Evolutionary conservation across 2,797 vertebrate species (phyloP), one percentile per base, ranked within the genome.

Genomic region (Spinus olivaceus): DNA sequence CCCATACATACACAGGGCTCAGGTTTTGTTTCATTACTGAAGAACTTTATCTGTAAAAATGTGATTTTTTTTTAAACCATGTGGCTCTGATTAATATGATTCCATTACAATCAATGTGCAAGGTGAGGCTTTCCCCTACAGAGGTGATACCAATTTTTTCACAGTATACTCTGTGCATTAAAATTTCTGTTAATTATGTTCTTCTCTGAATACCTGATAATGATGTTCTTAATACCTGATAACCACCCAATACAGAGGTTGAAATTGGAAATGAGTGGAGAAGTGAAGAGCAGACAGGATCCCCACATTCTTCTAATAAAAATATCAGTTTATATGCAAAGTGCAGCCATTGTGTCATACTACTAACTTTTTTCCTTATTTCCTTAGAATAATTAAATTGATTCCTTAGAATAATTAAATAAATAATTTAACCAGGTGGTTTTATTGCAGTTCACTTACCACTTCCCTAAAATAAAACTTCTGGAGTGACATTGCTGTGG

Each of bases 1-100:
- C 46, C 3, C 0, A 0, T n/a, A 8, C 30, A 3, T 42, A 22
- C 12, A n/a, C 42, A 77, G 51, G 44, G 37, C 27, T 69, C 28
- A 51, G 44, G 13, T 37, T 91, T 88, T 83, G 9, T 86, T 89
- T 74, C n/a, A 4, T 30, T 41, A 41, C 16, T 84, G 41, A 72
- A 66, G 12, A 54, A 47, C 35, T 72, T 76, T 5, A 42, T 35
- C 35, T 35, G 9, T 35, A 35, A 35, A 35, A 35, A 35, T 35
- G 35, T 35, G 35, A 10, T 35, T 35, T 35, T 35, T 35, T 35
- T 37, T 37, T 37, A 12, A 37, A 49, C 41, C 15, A 6, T 67
- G 13, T 69, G 13, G 12, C 23, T 81, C 57, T 86, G 32, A 35
- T 67, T 56, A 61, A 27, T 44, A 8, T 28, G 37, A 50, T 65